Conservation (phyloP, 92 coral and sea anemone genomes). For the Blastomussa wellsi region DNA sequence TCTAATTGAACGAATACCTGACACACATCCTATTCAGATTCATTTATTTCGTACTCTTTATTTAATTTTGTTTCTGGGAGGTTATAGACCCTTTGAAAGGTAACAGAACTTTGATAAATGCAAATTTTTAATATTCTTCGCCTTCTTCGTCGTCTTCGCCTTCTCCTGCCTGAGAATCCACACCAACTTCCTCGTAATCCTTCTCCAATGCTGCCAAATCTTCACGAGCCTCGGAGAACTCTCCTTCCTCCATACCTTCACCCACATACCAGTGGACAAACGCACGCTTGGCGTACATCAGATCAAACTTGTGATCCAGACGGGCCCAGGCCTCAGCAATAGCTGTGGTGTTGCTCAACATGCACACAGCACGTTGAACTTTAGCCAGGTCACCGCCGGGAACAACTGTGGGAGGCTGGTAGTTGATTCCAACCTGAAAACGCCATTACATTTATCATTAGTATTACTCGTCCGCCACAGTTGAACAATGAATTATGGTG, state of each 20-base stretch:
- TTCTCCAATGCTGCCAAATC: slow-evolving; percentile 97
- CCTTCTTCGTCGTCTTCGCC: slow-evolving; percentile 35
- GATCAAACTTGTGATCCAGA: slow-evolving; percentile 91
- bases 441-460: background rate
- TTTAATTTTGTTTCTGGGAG: background rate
- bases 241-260: slow-evolving; percentile 99
- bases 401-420: slow-evolving; percentile 90
- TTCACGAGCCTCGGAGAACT: slow-evolving; percentile 98
- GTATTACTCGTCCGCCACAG: background rate
- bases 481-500: too few species aligned
- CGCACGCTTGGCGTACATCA: slow-evolving; percentile 97
- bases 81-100: background rate
- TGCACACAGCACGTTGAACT: slow-evolving; percentile 91
- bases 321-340: slow-evolving; percentile 98
- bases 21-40: background rate
- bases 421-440: slow-evolving; percentile 90
- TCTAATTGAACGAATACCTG: background rate
- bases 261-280: slow-evolving; percentile 99
- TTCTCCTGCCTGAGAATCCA: slow-evolving; percentile 49
- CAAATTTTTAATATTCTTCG: slow-evolving; percentile 23
- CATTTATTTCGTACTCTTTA: background rate
- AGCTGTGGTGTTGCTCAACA: slow-evolving; percentile 95
- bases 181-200: slow-evolving; percentile 95
- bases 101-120: background rate
- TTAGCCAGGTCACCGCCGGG: slow-evolving; percentile 95